Evolutionary conservation across 2,888 invertebrate genomes (phyloP).

Genomic region (Cantharis rustica): DNA sequence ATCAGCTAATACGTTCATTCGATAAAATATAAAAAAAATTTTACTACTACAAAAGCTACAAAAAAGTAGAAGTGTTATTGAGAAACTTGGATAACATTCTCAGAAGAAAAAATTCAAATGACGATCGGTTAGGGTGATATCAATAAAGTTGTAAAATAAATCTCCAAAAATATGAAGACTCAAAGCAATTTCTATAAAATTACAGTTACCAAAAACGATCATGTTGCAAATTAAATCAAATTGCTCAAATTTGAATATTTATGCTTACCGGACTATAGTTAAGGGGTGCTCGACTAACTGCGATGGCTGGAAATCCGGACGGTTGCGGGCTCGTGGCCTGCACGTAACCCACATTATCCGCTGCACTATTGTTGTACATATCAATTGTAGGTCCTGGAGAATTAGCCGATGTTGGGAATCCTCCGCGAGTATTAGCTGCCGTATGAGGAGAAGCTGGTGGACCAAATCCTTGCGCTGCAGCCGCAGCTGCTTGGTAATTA

Average conservation of each 20-base stretch:
- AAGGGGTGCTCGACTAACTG: slow-evolving; percentile 90
- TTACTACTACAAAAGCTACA: slow-evolving; percentile 2
- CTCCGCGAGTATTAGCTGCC: slow-evolving; percentile 69
- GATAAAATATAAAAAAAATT: neutral
- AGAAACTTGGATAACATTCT: neutral
- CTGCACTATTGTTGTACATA: slow-evolving; percentile 87
- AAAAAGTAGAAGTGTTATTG: slow-evolving; percentile 4
- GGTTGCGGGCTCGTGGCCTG: slow-evolving; percentile 98
- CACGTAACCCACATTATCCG: slow-evolving; percentile 86
- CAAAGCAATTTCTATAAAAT: neutral
- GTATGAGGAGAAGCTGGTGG: slow-evolving; percentile 84
- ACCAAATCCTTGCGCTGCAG: slow-evolving; percentile 77
- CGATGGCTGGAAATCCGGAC: slow-evolving; percentile 92
- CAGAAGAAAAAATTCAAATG: neutral
- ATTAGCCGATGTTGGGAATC: slow-evolving; percentile 84
- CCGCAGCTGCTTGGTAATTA: slow-evolving; percentile 86
- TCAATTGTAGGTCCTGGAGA: slow-evolving; percentile 92
- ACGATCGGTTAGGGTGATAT: neutral
- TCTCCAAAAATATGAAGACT: neutral
- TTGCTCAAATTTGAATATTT: slow-evolving; percentile 9
- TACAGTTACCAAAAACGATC: neutral
- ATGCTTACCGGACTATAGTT: slow-evolving; percentile 89
- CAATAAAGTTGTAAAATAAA: neutral
- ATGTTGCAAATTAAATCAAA: neutral
- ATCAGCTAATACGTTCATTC: slow-evolving; percentile 4